Base-by-base conservation (phyloP, 2,888 invertebrate species). In the Selenia dentaria region DNA sequence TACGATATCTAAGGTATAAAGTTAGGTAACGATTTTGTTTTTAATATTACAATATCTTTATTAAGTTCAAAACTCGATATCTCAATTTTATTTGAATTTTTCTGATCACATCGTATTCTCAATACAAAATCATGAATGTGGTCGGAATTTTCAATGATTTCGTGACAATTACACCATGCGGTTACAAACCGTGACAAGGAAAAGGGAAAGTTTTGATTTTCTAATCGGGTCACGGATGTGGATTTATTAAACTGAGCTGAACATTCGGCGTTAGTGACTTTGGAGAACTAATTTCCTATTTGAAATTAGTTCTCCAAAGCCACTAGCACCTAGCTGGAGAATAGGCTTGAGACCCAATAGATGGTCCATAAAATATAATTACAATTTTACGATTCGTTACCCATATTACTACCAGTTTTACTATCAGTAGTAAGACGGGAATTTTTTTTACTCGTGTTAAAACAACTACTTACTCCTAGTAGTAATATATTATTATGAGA, bases 91-190 rank as follows among this genome's bases (percentile, higher is more conserved):
- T 47, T 33, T 25, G 26, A 18, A 31, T 34, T 33, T 28, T 46
- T 42, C 38, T 27, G 35, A 39, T 25, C 41, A 26, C 27, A 35
- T 33, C 36, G 31, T 42, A 48, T 52, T 38, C 46, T 40, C 43
- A 29, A 45, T 35, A 45, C 43, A 45, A 44, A 50, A 51, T 46
- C 34, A 8, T 42, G 46, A 51, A 54, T 52, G 54, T 38, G 46
- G 39, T 39, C 24, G 28, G 51, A 55, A 58, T 58, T 47, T 38
- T 39, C 28, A 51, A 51, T 37, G 51, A 47, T 42, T 29, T 51
- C 38, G 25, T 36, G 41, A 51, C 24, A 43, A 39, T 44, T 48
- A 31, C 14, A 25, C 33, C 25, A 46, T 14, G 40, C 43, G 40
- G 33, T 39, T 31, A 26, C 25, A 34, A 46, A 50, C 34, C 25